phyloP scores from a whole-genome alignment of 2,113 vertebrate species.

The Furnarius figulus region DNA sequence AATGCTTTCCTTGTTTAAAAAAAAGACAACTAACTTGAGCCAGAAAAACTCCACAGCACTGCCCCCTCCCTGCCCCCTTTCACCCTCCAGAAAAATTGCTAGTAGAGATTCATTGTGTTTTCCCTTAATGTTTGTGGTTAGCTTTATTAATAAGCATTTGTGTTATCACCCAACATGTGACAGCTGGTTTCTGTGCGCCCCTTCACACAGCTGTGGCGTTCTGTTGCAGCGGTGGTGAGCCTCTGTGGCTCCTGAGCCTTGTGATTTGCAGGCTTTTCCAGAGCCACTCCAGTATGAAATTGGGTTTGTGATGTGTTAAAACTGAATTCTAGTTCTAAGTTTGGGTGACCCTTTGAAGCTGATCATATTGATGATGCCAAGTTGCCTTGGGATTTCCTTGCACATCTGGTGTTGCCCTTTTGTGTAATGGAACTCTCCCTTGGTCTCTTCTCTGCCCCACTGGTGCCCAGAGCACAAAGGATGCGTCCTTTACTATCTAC shows the following conservation, averaged over 20 bases:
- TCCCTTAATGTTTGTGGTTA: neutral
- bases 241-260: neutral
- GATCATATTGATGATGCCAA: neutral
- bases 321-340: neutral
- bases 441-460: neutral
- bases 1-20: neutral
- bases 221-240: accelerated
- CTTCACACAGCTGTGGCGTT: neutral
- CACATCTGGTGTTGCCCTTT: neutral
- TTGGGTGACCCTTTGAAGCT: neutral
- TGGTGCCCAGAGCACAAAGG: neutral
- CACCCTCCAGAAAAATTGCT: neutral
- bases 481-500: neutral
- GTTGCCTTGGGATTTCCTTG: neutral
- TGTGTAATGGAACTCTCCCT: neutral
- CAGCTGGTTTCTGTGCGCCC: neutral
- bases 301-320: neutral
- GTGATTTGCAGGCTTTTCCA: neutral
- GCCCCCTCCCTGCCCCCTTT: accelerated
- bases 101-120: neutral
- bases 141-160: neutral
- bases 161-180: neutral
- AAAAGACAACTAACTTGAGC: neutral
- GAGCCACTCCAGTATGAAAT: neutral
- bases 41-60: neutral